A percentile compares a stretch with the other conserved stretches of the same genome.
These are phyloP conservation scores for Falco peregrinus DNA, from an alignment of 2,797 vertebrate genomes.

Conservation along the genomic window DNA sequence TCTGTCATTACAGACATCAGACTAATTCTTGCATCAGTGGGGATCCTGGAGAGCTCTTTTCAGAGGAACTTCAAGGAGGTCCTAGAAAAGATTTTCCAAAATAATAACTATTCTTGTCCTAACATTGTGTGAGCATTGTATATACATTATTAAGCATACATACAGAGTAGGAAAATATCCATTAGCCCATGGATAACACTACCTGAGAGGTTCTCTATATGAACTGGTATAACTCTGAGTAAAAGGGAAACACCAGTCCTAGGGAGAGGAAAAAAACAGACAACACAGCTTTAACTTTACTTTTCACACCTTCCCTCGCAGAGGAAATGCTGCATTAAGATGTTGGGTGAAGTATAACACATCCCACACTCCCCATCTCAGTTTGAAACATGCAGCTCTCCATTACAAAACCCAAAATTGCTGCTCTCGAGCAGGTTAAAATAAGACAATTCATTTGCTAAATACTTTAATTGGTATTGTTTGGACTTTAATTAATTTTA, in stretches of 20 bases:
- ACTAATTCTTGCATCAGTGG: accelerated
- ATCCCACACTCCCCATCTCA: background rate
- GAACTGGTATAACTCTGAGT: background rate
- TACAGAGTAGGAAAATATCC: background rate
- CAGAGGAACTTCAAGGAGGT: background rate
- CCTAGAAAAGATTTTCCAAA: background rate
- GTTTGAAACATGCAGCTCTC: accelerated
- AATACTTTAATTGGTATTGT: background rate
- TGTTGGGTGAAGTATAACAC: constrained; percentile 5
- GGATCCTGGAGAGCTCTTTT: background rate
- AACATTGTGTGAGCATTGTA: background rate
- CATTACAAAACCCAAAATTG: background rate
- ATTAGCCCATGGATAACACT: background rate
- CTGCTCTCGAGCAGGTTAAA: background rate
- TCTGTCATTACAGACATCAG: background rate
- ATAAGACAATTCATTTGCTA: background rate
- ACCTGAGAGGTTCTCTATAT: background rate
- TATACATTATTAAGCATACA: background rate
- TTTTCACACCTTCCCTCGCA: background rate
- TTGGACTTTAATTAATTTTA: background rate
- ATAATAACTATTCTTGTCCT: background rate
- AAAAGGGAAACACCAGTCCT: background rate
- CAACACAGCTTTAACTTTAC: constrained; percentile 16
- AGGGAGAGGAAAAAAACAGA: background rate
- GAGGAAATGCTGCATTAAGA: constrained; percentile 19